Percentiles rank a stretch among this genome's conserved stretches.
Evolutionary conservation across 2,113 vertebrate genomes (phyloP).

Genomic region (Bufo gargarizans): DNA sequence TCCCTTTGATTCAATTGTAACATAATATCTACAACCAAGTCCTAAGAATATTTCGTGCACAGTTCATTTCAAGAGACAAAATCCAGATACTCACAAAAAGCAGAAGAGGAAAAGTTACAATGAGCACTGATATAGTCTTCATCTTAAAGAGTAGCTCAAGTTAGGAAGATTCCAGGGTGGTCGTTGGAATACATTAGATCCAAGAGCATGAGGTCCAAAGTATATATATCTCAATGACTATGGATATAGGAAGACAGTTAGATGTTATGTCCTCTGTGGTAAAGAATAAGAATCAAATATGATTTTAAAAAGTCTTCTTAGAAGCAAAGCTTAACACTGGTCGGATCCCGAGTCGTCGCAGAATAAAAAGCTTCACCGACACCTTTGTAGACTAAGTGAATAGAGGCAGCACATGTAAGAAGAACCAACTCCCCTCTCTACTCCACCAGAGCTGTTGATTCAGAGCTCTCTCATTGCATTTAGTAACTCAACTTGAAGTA

Average conservation of each 20-base stretch:
- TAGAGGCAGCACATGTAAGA: slow-evolving; percentile 20
- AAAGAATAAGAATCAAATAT: neutral
- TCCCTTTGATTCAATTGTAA: neutral
- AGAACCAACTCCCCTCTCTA: neutral
- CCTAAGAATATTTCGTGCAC: neutral
- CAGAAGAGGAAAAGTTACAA: slow-evolving; percentile 32
- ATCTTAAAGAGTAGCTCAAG: slow-evolving; percentile 34
- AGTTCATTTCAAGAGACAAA: neutral
- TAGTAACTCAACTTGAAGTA: slow-evolving; percentile 34
- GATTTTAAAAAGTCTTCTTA: neutral
- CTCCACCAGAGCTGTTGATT: slow-evolving; percentile 7
- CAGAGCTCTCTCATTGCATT: slow-evolving; percentile 46
- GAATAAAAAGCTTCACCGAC: slow-evolving; percentile 1
- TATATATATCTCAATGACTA: neutral
- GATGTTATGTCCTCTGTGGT: neutral
- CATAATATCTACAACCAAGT: neutral
- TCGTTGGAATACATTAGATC: slow-evolving; percentile 41
- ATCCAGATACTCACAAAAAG: slow-evolving; percentile 46
- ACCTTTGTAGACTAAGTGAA: slow-evolving; percentile 18
- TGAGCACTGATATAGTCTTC: slow-evolving; percentile 23
- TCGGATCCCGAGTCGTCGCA: neutral
- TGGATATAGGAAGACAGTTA: neutral
- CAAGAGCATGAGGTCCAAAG: slow-evolving; percentile 23
- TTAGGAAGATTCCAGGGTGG: slow-evolving; percentile 35
- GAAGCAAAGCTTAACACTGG: neutral